phyloP scores from a whole-genome alignment of 2,797 vertebrate genomes.

The Cuculus canorus region DNA sequence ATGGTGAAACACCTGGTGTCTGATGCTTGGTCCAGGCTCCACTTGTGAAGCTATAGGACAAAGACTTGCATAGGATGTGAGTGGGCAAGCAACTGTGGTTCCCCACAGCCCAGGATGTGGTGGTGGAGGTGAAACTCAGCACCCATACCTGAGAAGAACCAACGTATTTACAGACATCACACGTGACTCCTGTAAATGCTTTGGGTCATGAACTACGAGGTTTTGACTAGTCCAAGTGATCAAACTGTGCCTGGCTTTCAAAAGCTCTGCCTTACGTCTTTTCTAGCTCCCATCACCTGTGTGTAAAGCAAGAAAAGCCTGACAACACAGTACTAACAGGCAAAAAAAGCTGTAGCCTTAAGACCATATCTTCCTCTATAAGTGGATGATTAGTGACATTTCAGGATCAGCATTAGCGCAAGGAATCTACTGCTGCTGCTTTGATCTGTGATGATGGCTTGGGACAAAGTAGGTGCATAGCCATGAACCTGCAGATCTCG shows the following conservation, averaged over 20 bases:
- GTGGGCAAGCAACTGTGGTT: neutral
- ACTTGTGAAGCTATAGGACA: neutral
- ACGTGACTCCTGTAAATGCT: neutral
- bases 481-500: neutral
- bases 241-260: neutral
- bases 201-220: neutral
- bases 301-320: neutral
- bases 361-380: neutral
- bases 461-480: neutral
- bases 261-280: neutral
- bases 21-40: neutral
- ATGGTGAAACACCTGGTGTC: neutral
- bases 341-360: neutral
- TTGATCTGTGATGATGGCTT: neutral
- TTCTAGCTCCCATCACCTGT: fast-evolving
- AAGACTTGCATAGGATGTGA: neutral
- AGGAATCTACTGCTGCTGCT: neutral
- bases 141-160: neutral
- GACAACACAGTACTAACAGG: neutral
- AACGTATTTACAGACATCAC: fast-evolving
- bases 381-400: neutral
- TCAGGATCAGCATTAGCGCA: neutral
- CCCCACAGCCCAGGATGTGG: neutral
- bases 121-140: neutral
- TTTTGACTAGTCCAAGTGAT: neutral